Percentiles rank a stretch among this genome's conserved stretches.
Conservation (phyloP, 2,888 invertebrate species). For the Cheilosia variabilis region DNA sequence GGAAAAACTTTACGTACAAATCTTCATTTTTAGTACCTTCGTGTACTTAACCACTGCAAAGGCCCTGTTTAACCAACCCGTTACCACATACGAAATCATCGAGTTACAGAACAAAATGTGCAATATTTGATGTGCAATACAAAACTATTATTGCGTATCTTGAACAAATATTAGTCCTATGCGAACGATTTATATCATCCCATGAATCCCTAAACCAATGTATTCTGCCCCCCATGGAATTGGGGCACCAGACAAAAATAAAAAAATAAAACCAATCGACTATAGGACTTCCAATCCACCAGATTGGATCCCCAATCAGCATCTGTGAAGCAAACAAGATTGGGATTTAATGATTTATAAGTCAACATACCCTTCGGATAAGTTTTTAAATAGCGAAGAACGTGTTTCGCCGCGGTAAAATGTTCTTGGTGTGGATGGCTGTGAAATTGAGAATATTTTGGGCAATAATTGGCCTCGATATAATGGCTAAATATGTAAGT, state of each 20-base stretch:
- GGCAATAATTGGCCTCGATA: constrained; percentile 21
- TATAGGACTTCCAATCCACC: constrained; percentile 36
- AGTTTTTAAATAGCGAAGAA: constrained; percentile 22
- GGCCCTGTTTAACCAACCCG: too few relatives aligned
- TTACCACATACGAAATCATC: too few relatives aligned
- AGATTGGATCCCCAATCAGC: constrained; percentile 46
- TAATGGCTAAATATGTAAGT: constrained; percentile 57
- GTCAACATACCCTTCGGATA: constrained; percentile 18
- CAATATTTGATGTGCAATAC: too few relatives aligned
- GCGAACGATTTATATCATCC: too few relatives aligned
- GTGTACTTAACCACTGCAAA: too few relatives aligned
- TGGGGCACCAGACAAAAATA: constrained; percentile 23
- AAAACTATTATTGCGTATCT: too few relatives aligned
- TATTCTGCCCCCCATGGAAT: constrained; percentile 30
- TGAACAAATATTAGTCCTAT: too few relatives aligned
- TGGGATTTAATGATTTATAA: constrained; percentile 1
- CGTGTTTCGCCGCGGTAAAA: constrained; percentile 8
- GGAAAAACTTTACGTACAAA: too few relatives aligned
- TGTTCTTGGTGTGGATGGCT: constrained; percentile 20
- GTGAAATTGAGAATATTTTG: constrained; percentile 13
- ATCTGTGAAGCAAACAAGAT: constrained; percentile 40
- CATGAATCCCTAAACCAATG: too few relatives aligned
- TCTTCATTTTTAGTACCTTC: too few relatives aligned
- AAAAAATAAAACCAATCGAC: constrained; percentile 28
- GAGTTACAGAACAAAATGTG: too few relatives aligned